Conservation (phyloP, 2,113 vertebrate genomes). For the Catharus bicknelli region DNA sequence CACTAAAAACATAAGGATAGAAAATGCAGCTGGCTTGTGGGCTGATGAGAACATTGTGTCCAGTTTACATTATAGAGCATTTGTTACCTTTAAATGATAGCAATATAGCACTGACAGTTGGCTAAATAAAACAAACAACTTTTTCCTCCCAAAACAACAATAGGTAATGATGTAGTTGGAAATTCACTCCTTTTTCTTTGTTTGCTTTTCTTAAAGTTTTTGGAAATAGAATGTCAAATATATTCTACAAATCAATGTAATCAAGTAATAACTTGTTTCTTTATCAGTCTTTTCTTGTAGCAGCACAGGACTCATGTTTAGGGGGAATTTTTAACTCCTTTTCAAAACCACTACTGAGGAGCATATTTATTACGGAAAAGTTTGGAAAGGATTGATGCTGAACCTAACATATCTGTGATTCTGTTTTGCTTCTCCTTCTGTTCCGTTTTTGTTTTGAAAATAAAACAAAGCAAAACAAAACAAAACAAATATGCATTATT, state of each 20-base stretch:
- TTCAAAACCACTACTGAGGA: background rate
- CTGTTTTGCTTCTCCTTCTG: background rate
- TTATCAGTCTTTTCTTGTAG: background rate
- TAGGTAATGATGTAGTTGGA: background rate
- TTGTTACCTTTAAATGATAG: slow-evolving; percentile 23
- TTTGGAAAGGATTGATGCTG: background rate
- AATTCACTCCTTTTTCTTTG: background rate
- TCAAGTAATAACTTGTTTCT: background rate
- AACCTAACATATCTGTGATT: background rate
- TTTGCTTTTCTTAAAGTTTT: background rate
- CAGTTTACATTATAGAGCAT: background rate
- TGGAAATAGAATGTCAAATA: background rate
- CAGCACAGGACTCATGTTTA: background rate
- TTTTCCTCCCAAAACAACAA: background rate
- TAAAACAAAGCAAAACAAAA: background rate
- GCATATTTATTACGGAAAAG: background rate
- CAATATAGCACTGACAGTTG: background rate
- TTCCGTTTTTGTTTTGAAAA: background rate
- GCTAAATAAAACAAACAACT: slow-evolving; percentile 24
- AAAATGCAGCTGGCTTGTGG: slow-evolving; percentile 16
- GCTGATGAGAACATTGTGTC: background rate
- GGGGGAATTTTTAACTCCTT: background rate
- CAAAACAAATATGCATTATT: background rate
- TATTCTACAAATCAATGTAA: background rate
- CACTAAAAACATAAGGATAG: background rate